phyloP scores from a whole-genome alignment of 2,797 vertebrate species.

The Hylomyscus alleni region DNA sequence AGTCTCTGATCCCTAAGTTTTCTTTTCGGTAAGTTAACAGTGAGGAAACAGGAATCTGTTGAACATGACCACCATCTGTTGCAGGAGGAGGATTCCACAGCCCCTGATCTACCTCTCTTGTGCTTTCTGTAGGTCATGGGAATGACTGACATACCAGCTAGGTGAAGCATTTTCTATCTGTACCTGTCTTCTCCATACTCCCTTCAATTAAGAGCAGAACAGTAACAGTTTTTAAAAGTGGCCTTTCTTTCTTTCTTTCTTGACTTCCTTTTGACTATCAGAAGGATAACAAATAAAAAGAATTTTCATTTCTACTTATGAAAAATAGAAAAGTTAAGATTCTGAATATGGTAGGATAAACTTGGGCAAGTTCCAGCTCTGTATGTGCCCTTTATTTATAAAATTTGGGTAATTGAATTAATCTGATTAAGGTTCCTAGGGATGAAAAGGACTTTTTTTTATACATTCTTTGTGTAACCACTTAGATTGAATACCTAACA shows the following conservation, averaged over 20 bases:
- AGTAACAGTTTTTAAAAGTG: not conserved
- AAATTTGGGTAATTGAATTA: constrained; percentile 39
- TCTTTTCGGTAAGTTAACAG: constrained; percentile 22
- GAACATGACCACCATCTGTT: not conserved
- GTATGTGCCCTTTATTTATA: constrained; percentile 23
- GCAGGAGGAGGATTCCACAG: not conserved
- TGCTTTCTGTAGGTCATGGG: not conserved
- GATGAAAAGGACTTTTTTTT: constrained; percentile 37
- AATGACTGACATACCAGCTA: not conserved
- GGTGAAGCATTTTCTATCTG: not conserved
- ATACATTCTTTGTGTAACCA: not conserved
- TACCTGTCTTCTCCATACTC: not conserved
- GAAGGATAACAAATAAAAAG: not conserved
- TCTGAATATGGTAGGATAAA: constrained; percentile 9
- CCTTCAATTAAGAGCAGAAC: not conserved
- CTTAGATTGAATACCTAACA: not conserved
- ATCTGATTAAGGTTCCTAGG: not conserved
- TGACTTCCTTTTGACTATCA: constrained; percentile 28
- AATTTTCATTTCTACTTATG: not conserved
- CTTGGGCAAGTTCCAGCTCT: not conserved
- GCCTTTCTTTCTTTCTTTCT: not conserved
- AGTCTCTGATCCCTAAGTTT: not conserved
- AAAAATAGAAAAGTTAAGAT: constrained; percentile 26
- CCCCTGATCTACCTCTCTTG: not conserved
- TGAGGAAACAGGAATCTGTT: not conserved